Evolutionary conservation across 1,140 invertebrate species (phyloP).

Genomic region (Goniozus legneri): DNA sequence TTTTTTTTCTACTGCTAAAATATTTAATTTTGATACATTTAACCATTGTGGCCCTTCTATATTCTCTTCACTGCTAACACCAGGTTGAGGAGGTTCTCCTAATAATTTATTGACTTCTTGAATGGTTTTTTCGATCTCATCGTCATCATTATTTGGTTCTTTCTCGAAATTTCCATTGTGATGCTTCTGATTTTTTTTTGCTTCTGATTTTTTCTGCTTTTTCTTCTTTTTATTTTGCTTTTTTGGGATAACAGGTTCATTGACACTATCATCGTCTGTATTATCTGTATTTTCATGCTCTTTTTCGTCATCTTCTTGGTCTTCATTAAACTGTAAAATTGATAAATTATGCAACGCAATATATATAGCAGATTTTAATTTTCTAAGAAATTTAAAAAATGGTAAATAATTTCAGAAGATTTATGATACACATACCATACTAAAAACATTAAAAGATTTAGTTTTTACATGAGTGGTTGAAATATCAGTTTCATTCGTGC

Average conservation of each 20-base stretch:
- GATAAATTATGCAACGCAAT: conserved; percentile 60
- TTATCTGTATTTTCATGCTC: conserved; percentile 12
- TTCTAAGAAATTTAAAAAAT: not conserved
- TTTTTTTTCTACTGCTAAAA: conserved; percentile 66
- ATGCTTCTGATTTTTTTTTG: conserved; percentile 50
- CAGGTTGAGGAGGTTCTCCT: conserved; percentile 56
- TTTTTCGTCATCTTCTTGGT: conserved; percentile 9
- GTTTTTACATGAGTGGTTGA: conserved; percentile 13
- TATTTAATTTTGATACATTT: conserved; percentile 46
- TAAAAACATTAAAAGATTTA: conserved; percentile 23
- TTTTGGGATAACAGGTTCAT: not conserved
- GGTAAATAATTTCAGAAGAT: not conserved
- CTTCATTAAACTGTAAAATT: conserved; percentile 22
- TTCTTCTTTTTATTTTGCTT: conserved; percentile 57
- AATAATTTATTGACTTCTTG: conserved; percentile 71
- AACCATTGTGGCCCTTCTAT: conserved; percentile 32
- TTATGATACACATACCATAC: conserved; percentile 16
- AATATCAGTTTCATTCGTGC: conserved; percentile 12
- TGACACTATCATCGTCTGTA: not conserved
- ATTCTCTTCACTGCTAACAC: conserved; percentile 29
- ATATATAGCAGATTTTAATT: not conserved
- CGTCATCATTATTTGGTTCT: conserved; percentile 60
- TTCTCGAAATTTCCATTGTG: conserved; percentile 57
- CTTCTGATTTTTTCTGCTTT: conserved; percentile 54
- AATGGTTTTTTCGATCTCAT: conserved; percentile 71